A percentile compares a stretch with the other conserved stretches of the same genome.
Evolutionary conservation across 53 echinoderm and acorn worm species (phyloP).

Genomic region (Hippasteria phrygiana): DNA sequence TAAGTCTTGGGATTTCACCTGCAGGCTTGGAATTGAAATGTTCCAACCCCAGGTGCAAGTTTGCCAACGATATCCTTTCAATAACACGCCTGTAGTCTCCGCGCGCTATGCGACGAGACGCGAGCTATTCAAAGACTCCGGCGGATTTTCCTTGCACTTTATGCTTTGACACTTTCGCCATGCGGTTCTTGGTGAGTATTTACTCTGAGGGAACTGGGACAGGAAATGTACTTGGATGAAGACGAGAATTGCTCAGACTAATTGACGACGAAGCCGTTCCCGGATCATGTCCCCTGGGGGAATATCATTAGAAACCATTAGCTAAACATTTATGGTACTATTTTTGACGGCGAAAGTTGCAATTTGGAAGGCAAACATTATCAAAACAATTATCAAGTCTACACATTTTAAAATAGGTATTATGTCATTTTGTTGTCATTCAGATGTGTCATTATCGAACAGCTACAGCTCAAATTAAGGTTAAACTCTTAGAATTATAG

Average conservation of each 20-base stretch:
- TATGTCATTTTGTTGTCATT: no score
- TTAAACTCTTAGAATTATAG: no score
- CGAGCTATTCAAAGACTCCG: neutral
- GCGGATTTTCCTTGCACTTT: neutral
- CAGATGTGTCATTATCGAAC: no score
- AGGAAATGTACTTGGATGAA: neutral
- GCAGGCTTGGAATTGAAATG: conserved; percentile 12
- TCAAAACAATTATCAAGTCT: no score
- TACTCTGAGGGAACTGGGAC: neutral
- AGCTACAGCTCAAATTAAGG: no score
- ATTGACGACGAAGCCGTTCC: neutral
- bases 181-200: neutral
- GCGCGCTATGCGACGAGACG: conserved; percentile 9
- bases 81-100: conserved; percentile 18
- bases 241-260: neutral
- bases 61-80: conserved; percentile 29
- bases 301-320: neutral
- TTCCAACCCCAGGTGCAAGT: conserved; percentile 10
- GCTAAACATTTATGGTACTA: no score
- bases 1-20: conserved; percentile 40
- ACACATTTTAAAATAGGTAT: no score
- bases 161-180: neutral
- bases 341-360: no score
- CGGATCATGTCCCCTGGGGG: neutral
- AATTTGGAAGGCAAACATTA: no score